phyloP scores from a whole-genome alignment of 1,140 invertebrate genomes.

The Trichonephila clavipes region DNA sequence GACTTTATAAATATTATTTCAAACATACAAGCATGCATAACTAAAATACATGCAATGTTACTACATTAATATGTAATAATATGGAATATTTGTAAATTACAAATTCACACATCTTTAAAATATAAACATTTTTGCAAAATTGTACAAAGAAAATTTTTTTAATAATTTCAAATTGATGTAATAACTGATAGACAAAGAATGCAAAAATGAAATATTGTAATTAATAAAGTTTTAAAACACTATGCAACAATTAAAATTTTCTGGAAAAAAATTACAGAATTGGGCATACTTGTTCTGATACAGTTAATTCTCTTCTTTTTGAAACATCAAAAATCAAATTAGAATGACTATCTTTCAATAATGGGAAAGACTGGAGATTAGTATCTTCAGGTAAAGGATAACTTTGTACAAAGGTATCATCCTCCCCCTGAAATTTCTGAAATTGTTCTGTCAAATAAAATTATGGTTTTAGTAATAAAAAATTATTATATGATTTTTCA shows the following conservation, averaged over 20 bases:
- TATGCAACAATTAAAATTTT: too few relatives aligned
- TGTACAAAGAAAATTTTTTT: too few relatives aligned
- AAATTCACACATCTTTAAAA: too few relatives aligned
- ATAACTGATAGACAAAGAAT: background rate
- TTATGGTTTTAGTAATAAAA: background rate
- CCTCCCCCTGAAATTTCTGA: background rate
- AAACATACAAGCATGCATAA: too few relatives aligned
- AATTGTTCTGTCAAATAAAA: slow-evolving; percentile 15
- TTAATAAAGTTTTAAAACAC: too few relatives aligned
- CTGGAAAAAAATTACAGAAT: background rate
- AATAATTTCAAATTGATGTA: background rate
- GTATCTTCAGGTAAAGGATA: slow-evolving; percentile 81
- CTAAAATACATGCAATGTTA: too few relatives aligned
- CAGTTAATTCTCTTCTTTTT: slow-evolving; percentile 37
- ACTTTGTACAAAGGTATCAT: slow-evolving; percentile 79
- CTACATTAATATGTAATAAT: too few relatives aligned
- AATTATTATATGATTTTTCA: background rate
- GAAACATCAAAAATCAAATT: slow-evolving; percentile 78
- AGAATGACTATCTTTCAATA: slow-evolving; percentile 80
- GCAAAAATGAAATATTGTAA: background rate
- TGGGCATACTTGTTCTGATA: slow-evolving; percentile 45
- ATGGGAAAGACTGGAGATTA: slow-evolving; percentile 80
- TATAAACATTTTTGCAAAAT: too few relatives aligned
- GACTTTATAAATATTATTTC: too few relatives aligned
- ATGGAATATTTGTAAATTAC: too few relatives aligned